Base-by-base conservation (phyloP, 37 sponge, comb jelly and placozoan genomes). In the Spongilla lacustris region DNA sequence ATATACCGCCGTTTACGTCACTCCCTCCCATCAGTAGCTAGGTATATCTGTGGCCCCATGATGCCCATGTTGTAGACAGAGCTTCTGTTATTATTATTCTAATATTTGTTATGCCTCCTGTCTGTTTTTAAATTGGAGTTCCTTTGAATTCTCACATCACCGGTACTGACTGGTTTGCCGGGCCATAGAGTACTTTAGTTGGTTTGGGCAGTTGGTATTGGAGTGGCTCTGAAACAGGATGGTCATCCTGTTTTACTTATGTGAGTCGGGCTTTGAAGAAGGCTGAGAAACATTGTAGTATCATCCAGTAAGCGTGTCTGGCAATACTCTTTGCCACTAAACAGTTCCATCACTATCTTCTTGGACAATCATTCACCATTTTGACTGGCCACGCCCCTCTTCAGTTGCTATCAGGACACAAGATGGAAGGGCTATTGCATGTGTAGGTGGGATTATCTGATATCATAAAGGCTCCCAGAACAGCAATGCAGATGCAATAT, bases 401-500 rank as follows among this genome's bases (percentile, higher is more conserved):
- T 27, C 74, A 83, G 38, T 91, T 85, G 92, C 81, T 91, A 1
- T 84, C 80, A 22, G 88, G 77, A 23, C 85, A 87, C 27, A 91
- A 91, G 36, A 87, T 85, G 86, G 86, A 85, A 76, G 88, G 85
- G 2, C 48, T 83, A 69, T 70, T n/a, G n/a, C n/a, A n/a, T 91
- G 9, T 83, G 81, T 71, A 28, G 92, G 27, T 87, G 92, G 84
- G 88, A 41, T 25, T 0, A 58, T 91, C 28, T 28, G 13, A 36
- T 84, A 91, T 77, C 72, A 82, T 14, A 87, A 79, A 8, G 84
- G 92, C 0, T 32, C 46, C 23, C 67, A 46, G 26, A 91, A 91
- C 67, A 75, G 69, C 25, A 91, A 91, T 79, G 92, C 88, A 28
- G 92, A 91, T 83, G 88, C 81, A 67, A 68, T 91, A 9, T 91